Conservation (phyloP, 2,797 vertebrate genomes). For the Hypotaenidia philippensis region DNA sequence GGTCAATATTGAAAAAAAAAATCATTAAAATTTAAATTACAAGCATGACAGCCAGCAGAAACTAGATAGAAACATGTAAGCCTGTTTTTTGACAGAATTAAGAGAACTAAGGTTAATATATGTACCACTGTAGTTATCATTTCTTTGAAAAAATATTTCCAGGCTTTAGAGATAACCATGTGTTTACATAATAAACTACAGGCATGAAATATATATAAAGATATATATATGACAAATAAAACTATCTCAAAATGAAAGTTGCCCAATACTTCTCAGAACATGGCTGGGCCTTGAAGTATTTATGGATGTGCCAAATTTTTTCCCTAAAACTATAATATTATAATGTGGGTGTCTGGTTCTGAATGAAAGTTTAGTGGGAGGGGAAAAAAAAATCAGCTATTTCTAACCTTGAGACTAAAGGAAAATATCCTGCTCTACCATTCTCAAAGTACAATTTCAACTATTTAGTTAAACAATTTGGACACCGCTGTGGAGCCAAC, state of each 20-base stretch:
- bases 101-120: neutral
- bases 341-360: neutral
- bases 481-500: neutral
- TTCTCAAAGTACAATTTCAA: neutral
- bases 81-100: slow-evolving; percentile 4
- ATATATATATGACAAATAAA: neutral
- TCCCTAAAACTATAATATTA: neutral
- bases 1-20: neutral
- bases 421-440: neutral
- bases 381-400: neutral
- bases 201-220: neutral
- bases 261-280: neutral
- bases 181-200: slow-evolving; percentile 35
- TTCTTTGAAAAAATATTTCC: neutral
- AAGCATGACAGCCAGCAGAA: neutral
- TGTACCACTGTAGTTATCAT: neutral
- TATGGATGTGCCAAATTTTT: neutral
- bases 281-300: neutral
- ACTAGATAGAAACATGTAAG: neutral
- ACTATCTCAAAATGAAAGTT: neutral
- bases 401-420: neutral
- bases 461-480: neutral
- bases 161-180: slow-evolving; percentile 3
- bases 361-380: neutral
- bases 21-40: neutral